A percentile compares a stretch with the other conserved stretches of the same genome.
These are phyloP conservation scores for Drosophila miranda DNA, from an alignment of 1,140 invertebrate genomes.

Conservation along the genomic window DNA sequence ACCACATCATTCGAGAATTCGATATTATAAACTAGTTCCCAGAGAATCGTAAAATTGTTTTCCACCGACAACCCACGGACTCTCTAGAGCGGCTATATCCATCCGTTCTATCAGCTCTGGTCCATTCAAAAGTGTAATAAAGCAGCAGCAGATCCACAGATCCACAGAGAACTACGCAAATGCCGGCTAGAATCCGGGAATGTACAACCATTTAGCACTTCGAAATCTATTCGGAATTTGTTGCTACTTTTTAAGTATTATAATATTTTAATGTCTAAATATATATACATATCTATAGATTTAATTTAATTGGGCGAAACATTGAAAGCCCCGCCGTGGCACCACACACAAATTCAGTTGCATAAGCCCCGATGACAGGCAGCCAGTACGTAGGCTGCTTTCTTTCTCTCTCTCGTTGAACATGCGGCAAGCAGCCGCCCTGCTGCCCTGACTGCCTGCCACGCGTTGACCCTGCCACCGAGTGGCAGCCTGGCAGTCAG, in stretches of 20 bases:
- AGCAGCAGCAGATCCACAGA: slow-evolving; percentile 37
- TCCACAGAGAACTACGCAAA: slow-evolving; percentile 56
- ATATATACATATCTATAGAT: slow-evolving; percentile 30
- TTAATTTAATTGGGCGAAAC: slow-evolving; percentile 60
- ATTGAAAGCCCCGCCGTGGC: slow-evolving; percentile 18
- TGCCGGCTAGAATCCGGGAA: slow-evolving; percentile 33
- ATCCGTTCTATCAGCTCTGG: no score
- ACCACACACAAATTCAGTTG: slow-evolving; percentile 52
- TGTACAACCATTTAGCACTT: slow-evolving; percentile 62
- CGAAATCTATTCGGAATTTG: slow-evolving; percentile 26
- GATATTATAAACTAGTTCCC: slow-evolving; percentile 68
- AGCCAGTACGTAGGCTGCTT: not conserved
- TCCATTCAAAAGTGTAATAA: slow-evolving; percentile 53
- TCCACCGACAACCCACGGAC: slow-evolving; percentile 40
- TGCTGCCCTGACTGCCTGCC: slow-evolving; percentile 48
- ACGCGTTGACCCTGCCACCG: slow-evolving; percentile 72
- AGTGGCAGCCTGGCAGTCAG: slow-evolving; percentile 2
- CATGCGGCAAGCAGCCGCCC: not conserved
- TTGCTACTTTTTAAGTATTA: slow-evolving; percentile 14
- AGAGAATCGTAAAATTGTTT: slow-evolving; percentile 73
- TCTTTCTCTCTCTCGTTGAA: slow-evolving; percentile 1
- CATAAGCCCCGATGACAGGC: slow-evolving; percentile 70
- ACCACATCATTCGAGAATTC: slow-evolving; percentile 44
- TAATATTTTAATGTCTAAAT: slow-evolving; percentile 60
- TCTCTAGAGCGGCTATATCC: no score